Evolutionary conservation across 1,140 invertebrate species (phyloP).

Genomic region (Drosophila teissieri): DNA sequence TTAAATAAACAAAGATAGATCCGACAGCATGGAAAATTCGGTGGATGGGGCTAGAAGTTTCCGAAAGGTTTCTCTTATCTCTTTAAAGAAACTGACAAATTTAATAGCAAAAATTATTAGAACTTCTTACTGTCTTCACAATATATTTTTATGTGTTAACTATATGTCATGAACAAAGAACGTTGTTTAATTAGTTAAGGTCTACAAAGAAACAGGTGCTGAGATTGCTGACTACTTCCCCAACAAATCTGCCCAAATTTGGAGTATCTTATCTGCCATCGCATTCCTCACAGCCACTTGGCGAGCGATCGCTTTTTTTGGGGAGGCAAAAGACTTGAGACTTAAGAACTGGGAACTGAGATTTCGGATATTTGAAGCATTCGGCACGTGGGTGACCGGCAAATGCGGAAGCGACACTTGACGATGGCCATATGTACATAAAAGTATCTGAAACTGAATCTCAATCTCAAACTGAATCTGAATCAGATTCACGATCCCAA

Average conservation of each 20-base stretch:
- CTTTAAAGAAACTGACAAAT: background rate
- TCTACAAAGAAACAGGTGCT: background rate
- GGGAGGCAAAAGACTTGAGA: background rate
- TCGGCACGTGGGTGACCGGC: slow-evolving; percentile 63
- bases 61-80: slow-evolving; percentile 2
- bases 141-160: background rate
- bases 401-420: slow-evolving; percentile 72
- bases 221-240: background rate
- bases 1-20: slow-evolving; percentile 6
- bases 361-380: slow-evolving; percentile 37
- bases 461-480: no score
- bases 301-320: slow-evolving; percentile 1
- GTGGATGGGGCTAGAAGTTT: background rate
- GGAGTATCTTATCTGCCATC: slow-evolving; percentile 8
- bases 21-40: background rate
- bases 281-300: slow-evolving; percentile 4
- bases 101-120: no score
- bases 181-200: no score
- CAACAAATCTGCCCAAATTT: slow-evolving; percentile 2
- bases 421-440: slow-evolving; percentile 48
- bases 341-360: background rate
- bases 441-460: slow-evolving; percentile 13
- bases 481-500: background rate
- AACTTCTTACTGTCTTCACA: background rate
- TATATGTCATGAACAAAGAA: background rate